phyloP scores from a whole-genome alignment of 1,140 invertebrate species.

The Bicyclus anynana region DNA sequence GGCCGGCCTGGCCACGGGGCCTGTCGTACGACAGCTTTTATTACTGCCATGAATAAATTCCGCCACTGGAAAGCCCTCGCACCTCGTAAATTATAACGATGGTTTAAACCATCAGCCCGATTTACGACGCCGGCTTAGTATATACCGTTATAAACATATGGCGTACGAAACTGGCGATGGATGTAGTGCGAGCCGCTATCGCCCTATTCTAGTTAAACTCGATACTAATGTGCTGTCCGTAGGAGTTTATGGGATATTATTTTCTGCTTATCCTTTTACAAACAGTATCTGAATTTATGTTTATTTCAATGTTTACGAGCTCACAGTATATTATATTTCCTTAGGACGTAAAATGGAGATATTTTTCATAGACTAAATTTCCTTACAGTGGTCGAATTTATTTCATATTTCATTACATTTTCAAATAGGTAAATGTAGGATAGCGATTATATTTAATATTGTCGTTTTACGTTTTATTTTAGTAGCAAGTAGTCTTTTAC shows the following conservation, averaged over 20 bases:
- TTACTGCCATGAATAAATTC: not conserved
- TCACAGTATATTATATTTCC: not conserved
- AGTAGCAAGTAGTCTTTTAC: too few species aligned
- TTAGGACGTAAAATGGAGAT: too few species aligned
- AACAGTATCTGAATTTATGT: not conserved
- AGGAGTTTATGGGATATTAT: not conserved
- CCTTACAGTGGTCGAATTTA: too few species aligned
- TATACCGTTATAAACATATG: not conserved
- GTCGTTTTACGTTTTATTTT: too few species aligned
- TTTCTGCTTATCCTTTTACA: not conserved
- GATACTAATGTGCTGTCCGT: not conserved
- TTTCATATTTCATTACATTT: too few species aligned
- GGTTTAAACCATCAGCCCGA: slow-evolving; percentile 38
- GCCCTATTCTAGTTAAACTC: not conserved
- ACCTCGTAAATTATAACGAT: slow-evolving; percentile 50
- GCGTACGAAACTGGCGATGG: not conserved
- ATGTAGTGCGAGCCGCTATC: not conserved
- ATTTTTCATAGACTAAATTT: too few species aligned
- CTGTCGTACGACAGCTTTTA: not conserved
- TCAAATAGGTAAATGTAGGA: too few species aligned
- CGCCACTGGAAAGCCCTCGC: slow-evolving; percentile 26
- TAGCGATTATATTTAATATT: too few species aligned
- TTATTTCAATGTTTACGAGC: not conserved
- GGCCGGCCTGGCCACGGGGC: not conserved
- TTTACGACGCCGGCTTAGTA: slow-evolving; percentile 36